A percentile compares a stretch with the other conserved stretches of the same genome.
Evolutionary conservation across 2,797 vertebrate genomes (phyloP).

Genomic region (Stomatorhinus walkeri): DNA sequence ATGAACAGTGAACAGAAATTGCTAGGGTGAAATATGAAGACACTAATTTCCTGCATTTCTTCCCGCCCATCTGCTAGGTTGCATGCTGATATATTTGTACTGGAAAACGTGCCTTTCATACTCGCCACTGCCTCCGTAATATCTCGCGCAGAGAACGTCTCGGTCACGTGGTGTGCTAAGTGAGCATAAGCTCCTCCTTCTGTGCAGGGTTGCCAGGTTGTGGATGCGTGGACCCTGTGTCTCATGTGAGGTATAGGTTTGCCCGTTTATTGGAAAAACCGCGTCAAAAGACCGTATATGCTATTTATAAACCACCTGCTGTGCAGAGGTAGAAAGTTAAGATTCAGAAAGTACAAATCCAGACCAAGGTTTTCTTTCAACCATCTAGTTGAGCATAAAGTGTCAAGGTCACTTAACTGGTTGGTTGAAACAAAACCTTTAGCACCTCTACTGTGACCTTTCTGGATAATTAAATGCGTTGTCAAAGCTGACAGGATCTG

Average conservation of each 20-base stretch:
- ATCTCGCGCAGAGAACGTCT: neutral
- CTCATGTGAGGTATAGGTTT: neutral
- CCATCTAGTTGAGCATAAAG: neutral
- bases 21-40: neutral
- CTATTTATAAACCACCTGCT: neutral
- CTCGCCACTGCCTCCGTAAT: neutral
- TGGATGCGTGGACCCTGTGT: neutral
- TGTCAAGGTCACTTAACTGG: neutral
- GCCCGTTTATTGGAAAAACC: neutral
- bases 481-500: neutral
- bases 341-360: neutral
- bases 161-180: neutral
- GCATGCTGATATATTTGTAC: neutral
- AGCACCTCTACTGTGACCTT: neutral
- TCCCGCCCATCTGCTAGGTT: neutral
- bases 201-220: neutral
- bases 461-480: neutral
- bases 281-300: neutral
- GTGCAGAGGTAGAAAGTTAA: neutral
- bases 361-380: neutral
- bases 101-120: neutral
- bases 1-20: neutral
- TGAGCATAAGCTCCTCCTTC: neutral
- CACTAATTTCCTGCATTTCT: neutral
- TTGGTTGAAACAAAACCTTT: neutral